phyloP scores from a whole-genome alignment of 2,888 invertebrate species.

The Melanostoma mellinum region DNA sequence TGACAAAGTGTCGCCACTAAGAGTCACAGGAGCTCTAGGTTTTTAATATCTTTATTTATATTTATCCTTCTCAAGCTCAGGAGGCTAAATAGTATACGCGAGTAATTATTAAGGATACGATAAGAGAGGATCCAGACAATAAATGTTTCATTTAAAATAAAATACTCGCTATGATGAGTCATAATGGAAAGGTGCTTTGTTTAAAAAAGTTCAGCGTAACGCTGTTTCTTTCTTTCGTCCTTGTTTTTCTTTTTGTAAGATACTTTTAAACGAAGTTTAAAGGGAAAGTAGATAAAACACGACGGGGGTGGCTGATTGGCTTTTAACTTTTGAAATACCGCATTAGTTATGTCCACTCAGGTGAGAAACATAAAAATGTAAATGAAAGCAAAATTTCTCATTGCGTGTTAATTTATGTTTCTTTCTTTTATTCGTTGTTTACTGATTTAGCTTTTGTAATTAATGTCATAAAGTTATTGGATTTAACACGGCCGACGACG shows the following conservation, averaged over 20 bases:
- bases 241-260: constrained; percentile 1
- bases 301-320: constrained; percentile 17
- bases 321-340: background rate
- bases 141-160: constrained; percentile 64
- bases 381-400: constrained; percentile 25
- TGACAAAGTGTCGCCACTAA: constrained; percentile 69
- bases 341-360: constrained; percentile 13
- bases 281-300: background rate
- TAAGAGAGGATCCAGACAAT: constrained; percentile 62
- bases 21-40: constrained; percentile 38
- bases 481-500: background rate
- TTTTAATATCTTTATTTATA: constrained; percentile 60
- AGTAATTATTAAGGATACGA: constrained; percentile 68
- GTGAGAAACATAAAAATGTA: constrained; percentile 4
- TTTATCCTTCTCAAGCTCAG: constrained; percentile 48
- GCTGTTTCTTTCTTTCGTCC: background rate
- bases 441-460: constrained; percentile 30
- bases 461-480: constrained; percentile 6
- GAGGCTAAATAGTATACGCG: constrained; percentile 53
- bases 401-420: constrained; percentile 45
- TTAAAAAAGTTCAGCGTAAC: constrained; percentile 42
- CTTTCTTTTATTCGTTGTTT: constrained; percentile 19
- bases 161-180: constrained; percentile 47
- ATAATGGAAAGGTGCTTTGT: constrained; percentile 60
- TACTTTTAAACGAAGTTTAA: constrained; percentile 15